Evolutionary conservation across 2,113 vertebrate species (phyloP), one percentile per base, ranked within the genome.

Genomic region (Brachypteracias leptosomus): DNA sequence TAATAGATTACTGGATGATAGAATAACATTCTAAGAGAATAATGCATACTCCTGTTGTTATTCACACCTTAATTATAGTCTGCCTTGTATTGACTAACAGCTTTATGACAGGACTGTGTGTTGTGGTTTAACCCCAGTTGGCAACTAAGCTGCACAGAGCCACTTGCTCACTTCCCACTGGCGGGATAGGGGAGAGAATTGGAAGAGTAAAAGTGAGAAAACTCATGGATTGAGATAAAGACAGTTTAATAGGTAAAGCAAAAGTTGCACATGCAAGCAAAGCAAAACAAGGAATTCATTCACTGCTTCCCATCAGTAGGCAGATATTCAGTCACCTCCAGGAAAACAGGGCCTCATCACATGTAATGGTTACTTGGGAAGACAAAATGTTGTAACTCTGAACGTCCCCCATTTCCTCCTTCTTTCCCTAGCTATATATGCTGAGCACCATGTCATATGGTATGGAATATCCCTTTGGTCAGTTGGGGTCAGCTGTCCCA

Each of bases 1-100:
- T 85, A 85, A 84, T 36, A 71, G 85, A 86, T 85, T 95, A 90
- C 40, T 55, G 57, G 35, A 75, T 78, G 83, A 74, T 96, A 93
- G 46, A 95, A 95, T 95, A 95, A 93, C 70, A 75, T 90, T 72
- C 52, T 95, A 89, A 92, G 67, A 81, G 47, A 92, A 81, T 95
- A 92, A 95, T 80, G 71, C 36, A 88, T 91, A 76, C 15, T 74
- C 26, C 88, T 92, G 9, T n/a, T 92, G 63, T 75, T 95, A 67
- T 51, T 93, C 31, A 87, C 52, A 77, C 33, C 35, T 93, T 88
- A 86, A 91, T 90, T 90, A 46, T 70, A 93, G 67, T 20, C 35
- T 86, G 40, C 14, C 26, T n/a, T 76, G 7, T 76, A 29, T 26
- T 47, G 29, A 33, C 33, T 66, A 63, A 71, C 33, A 95, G 22